These are phyloP conservation scores for Serripes groenlandicus DNA, from an alignment of 2,888 invertebrate species.

Conservation along the genomic window DNA sequence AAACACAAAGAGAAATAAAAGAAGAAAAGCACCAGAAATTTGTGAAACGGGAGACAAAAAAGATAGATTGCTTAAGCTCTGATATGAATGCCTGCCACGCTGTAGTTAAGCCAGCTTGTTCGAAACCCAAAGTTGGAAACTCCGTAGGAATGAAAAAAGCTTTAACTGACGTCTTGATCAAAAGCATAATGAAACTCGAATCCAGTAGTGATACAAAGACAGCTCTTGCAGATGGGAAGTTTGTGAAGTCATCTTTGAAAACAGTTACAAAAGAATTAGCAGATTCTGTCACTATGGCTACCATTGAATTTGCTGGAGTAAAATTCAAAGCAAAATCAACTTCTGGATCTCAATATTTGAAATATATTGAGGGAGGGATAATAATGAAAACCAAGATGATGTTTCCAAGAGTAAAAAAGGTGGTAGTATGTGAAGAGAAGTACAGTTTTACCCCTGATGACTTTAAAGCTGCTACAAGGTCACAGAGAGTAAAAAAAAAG, in stretches of 20 bases:
- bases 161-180: not conserved
- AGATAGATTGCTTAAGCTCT: not conserved
- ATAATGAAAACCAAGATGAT: not conserved
- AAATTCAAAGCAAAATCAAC: not conserved
- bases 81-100: constrained; percentile 9
- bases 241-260: too few species aligned
- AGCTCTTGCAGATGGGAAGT: too few species aligned
- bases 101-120: not conserved
- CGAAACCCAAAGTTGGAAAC: not conserved
- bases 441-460: constrained; percentile 42
- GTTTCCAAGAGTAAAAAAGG: constrained; percentile 13
- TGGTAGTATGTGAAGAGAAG: constrained; percentile 40
- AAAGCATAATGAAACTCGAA: not conserved
- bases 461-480: not conserved
- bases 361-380: constrained; percentile 13
- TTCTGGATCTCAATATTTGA: not conserved
- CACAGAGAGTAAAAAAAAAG: not conserved
- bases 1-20: not conserved
- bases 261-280: not conserved
- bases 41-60: not conserved
- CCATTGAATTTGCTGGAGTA: constrained; percentile 7
- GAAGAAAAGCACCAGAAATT: not conserved
- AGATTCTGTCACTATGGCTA: not conserved
- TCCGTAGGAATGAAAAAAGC: not conserved
- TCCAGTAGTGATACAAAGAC: too few species aligned